A percentile compares a stretch with the other conserved stretches of the same genome.
These are phyloP conservation scores for Spatula clypeata DNA, from an alignment of 2,797 vertebrate species.

Conservation along the genomic window DNA sequence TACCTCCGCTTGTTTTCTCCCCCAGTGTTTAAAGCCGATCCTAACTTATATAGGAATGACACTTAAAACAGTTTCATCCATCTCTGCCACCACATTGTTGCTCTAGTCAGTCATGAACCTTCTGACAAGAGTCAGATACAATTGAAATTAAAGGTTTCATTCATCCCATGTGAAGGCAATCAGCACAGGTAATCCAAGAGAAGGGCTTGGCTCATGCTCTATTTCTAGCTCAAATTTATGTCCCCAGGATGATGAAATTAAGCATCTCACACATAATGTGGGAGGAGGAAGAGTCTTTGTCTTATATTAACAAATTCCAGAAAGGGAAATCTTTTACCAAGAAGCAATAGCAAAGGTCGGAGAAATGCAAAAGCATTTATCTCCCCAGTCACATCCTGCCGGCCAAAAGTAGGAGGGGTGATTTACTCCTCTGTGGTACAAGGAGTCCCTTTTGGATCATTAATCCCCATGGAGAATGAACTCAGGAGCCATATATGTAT, in stretches of 20 bases:
- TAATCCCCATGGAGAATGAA: conserved; percentile 15
- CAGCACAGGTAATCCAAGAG: neutral
- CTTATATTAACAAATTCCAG: conserved; percentile 33
- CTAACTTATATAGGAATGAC: conserved; percentile 24
- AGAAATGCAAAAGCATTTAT: conserved; percentile 61
- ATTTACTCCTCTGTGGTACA: conserved; percentile 33
- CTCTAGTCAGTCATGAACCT: conserved; percentile 30
- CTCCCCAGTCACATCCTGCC: neutral
- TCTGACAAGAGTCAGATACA: conserved; percentile 55
- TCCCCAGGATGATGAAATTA: conserved; percentile 28
- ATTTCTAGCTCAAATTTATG: conserved; percentile 17
- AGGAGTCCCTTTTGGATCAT: conserved; percentile 16
- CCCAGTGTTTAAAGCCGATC: neutral
- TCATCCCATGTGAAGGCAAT: conserved; percentile 28
- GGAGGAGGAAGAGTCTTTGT: neutral
- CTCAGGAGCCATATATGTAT: neutral
- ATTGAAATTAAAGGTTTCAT: conserved; percentile 60
- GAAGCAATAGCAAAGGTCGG: conserved; percentile 11
- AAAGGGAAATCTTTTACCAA: conserved; percentile 33
- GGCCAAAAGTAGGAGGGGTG: conserved; percentile 17
- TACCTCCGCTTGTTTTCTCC: neutral
- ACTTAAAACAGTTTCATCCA: neutral
- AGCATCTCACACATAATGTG: neutral
- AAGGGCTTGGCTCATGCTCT: neutral
- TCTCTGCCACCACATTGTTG: neutral